Percentiles rank a stretch among this genome's conserved stretches.
Evolutionary conservation across 2,113 vertebrate genomes (phyloP).

Genomic region (Grus americana): DNA sequence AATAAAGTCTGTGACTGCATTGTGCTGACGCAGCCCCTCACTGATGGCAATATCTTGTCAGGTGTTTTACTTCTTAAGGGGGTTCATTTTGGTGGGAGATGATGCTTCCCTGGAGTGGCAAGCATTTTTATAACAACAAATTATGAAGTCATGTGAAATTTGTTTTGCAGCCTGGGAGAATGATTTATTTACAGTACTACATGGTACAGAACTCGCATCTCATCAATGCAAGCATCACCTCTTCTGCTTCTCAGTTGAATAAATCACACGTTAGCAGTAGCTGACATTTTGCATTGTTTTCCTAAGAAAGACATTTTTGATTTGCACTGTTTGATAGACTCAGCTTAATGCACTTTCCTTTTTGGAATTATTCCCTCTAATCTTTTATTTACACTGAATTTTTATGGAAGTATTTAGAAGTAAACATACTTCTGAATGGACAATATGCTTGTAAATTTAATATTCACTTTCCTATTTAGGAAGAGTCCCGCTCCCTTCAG

Average conservation of each 20-base stretch:
- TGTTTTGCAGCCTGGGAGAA: conserved; percentile 35
- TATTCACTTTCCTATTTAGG: conserved; percentile 65
- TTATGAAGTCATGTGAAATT: conserved; percentile 42
- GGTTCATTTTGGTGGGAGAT: conserved; percentile 30
- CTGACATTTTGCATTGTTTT: conserved; percentile 39
- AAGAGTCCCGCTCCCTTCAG: conserved; percentile 20
- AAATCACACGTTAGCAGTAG: conserved; percentile 24
- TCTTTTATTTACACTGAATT: conserved; percentile 47
- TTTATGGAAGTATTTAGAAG: conserved; percentile 43
- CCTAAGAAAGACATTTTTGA: conserved; percentile 35
- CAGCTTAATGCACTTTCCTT: conserved; percentile 40
- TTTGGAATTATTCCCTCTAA: conserved; percentile 36
- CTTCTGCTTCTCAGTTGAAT: conserved; percentile 38
- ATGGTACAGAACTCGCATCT: background rate
- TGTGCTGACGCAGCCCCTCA: conserved; percentile 35
- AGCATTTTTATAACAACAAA: conserved; percentile 64
- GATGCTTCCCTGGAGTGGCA: conserved; percentile 47
- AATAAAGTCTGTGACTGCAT: conserved; percentile 68
- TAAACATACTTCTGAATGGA: conserved; percentile 33
- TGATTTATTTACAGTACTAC: conserved; percentile 54
- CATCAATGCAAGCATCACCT: conserved; percentile 44
- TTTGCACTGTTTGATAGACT: conserved; percentile 29
- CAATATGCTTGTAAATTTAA: conserved; percentile 32
- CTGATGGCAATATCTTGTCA: conserved; percentile 60
- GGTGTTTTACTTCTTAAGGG: conserved; percentile 57